Evolutionary conservation across 2,888 invertebrate genomes (phyloP).

Genomic region (Sclerodermus sp.): DNA sequence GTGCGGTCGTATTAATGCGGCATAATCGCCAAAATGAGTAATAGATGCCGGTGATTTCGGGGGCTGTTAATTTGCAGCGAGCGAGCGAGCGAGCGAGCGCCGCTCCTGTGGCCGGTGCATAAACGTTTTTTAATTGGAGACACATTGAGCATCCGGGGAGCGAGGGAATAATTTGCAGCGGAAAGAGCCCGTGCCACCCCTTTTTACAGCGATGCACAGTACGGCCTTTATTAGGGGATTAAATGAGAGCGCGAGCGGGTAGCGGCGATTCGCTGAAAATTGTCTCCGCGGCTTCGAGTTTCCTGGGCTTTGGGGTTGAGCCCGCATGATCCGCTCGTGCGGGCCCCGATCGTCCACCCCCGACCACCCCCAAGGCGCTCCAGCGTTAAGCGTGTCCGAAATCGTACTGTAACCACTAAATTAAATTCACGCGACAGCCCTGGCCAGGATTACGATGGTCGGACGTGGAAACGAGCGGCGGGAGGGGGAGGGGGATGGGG

Average conservation of each 20-base stretch:
- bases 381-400: slow-evolving; percentile 38
- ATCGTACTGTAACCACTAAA: slow-evolving; percentile 44
- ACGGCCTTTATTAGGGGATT: background rate
- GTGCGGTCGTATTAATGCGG: too few species aligned
- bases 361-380: slow-evolving; percentile 33
- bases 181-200: too few species aligned
- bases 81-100: too few species aligned
- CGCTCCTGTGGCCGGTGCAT: too few species aligned
- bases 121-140: too few species aligned
- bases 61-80: too few species aligned
- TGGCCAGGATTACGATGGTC: slow-evolving; percentile 4
- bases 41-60: too few species aligned
- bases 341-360: slow-evolving; percentile 10
- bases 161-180: too few species aligned
- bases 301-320: slow-evolving; percentile 3
- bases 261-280: too few species aligned
- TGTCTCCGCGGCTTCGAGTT: background rate
- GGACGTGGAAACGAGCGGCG: background rate
- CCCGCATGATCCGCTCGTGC: slow-evolving; percentile 4
- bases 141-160: too few species aligned
- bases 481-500: too few species aligned
- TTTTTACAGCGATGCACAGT: background rate
- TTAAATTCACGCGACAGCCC: slow-evolving; percentile 41
- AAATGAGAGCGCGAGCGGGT: background rate
- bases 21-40: too few species aligned